Percentiles rank a stretch among this genome's conserved stretches.
These are phyloP conservation scores for Tromatobia lineatoria DNA, from an alignment of 2,888 invertebrate genomes.

Conservation along the genomic window DNA sequence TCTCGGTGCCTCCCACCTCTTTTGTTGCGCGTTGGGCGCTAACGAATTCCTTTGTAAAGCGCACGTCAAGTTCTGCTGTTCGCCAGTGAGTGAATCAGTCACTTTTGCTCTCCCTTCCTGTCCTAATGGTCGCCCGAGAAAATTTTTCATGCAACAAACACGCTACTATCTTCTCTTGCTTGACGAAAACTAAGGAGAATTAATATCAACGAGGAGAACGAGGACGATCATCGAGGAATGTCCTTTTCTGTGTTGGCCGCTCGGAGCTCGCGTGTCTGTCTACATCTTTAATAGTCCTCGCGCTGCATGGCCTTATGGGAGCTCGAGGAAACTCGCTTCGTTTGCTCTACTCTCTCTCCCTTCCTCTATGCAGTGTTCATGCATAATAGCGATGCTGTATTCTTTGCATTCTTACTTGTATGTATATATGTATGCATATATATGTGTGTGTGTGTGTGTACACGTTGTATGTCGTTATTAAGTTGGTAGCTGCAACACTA, in stretches of 20 bases:
- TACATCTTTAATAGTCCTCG: constrained; percentile 7
- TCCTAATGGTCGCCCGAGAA: constrained; percentile 14
- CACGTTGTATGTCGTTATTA: constrained; percentile 67
- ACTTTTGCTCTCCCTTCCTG: constrained; percentile 53
- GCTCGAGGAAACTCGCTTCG: constrained; percentile 66
- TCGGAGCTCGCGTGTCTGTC: constrained; percentile 63
- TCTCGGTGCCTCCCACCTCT: constrained; percentile 19
- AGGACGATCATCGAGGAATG: constrained; percentile 72
- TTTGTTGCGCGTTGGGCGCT: constrained; percentile 38
- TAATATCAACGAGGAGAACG: constrained; percentile 59
- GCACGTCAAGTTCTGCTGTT: constrained; percentile 16
- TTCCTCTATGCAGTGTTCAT: constrained; percentile 36
- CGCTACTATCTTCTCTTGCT: neutral
- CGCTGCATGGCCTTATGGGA: constrained; percentile 19
- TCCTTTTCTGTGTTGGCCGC: constrained; percentile 64
- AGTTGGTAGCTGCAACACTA: constrained; percentile 66
- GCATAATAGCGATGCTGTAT: constrained; percentile 65
- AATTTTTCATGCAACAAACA: constrained; percentile 30
- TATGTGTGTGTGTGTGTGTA: constrained; percentile 20
- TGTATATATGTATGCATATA: neutral
- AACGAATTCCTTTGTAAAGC: constrained; percentile 36
- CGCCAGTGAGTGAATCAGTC: constrained; percentile 27
- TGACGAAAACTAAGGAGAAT: constrained; percentile 8
- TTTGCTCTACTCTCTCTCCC: constrained; percentile 60
- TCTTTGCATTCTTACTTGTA: constrained; percentile 60